Conservation (phyloP, 2,113 vertebrate genomes). For the Oryzias melastigma region DNA sequence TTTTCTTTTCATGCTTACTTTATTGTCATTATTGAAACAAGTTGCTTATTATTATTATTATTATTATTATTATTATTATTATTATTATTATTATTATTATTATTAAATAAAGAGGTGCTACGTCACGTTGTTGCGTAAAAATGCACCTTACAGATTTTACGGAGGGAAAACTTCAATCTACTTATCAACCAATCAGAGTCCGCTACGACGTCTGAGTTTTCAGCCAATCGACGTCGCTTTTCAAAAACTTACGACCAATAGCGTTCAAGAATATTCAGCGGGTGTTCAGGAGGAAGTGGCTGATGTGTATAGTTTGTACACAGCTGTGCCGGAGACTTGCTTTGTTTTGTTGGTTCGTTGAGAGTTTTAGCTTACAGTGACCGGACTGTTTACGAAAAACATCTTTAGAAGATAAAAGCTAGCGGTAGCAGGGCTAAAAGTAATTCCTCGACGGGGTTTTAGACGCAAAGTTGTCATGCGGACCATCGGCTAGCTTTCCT, state of each 20-base stretch:
- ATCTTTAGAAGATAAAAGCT: neutral
- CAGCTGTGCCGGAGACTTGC: neutral
- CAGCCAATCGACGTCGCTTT: slow-evolving; percentile 50
- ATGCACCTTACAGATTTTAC: slow-evolving; percentile 8
- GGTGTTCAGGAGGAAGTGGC: slow-evolving; percentile 35
- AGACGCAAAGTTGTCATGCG: too few species aligned
- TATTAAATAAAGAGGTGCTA: too few species aligned
- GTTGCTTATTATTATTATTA: too few species aligned
- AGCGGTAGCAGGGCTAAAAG: neutral
- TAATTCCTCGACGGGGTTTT: too few species aligned
- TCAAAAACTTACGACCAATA: slow-evolving; percentile 38
- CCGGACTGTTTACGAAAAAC: too few species aligned
- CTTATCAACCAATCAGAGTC: slow-evolving; percentile 38
- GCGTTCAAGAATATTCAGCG: slow-evolving; percentile 22
- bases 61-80: too few species aligned
- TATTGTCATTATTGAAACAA: too few species aligned
- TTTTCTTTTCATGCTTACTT: too few species aligned
- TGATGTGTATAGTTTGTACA: slow-evolving; percentile 32
- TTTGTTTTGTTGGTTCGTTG: neutral
- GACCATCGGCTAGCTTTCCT: too few species aligned
- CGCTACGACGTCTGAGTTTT: slow-evolving; percentile 48
- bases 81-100: too few species aligned
- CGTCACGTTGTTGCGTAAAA: neutral
- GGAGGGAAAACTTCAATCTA: rapidly evolving
- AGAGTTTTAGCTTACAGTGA: neutral